Evolutionary conservation across 2,797 vertebrate genomes (phyloP).

Genomic region (Sebastes nivosus): DNA sequence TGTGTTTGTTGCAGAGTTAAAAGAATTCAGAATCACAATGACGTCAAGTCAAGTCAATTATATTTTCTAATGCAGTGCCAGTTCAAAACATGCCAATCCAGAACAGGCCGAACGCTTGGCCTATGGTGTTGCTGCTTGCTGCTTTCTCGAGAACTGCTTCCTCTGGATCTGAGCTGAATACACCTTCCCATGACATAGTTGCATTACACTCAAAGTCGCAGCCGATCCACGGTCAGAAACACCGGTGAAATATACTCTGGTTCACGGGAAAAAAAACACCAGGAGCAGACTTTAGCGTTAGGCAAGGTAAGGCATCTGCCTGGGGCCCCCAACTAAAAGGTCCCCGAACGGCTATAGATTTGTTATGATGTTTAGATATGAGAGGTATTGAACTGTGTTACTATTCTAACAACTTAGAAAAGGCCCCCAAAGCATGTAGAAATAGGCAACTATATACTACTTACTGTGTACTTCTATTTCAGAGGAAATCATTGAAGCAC

Average conservation of each 20-base stretch:
- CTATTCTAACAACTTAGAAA: neutral
- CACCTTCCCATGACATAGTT: neutral
- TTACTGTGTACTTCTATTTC: neutral
- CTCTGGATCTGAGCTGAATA: neutral
- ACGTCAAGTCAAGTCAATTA: neutral
- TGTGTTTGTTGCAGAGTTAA: neutral
- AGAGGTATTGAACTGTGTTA: too few species aligned
- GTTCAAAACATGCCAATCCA: neutral
- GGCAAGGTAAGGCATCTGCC: neutral
- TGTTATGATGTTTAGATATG: neutral
- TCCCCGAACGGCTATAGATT: neutral
- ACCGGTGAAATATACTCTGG: neutral
- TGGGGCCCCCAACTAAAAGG: too few species aligned
- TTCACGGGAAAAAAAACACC: neutral
- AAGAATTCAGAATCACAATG: neutral
- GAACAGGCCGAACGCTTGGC: neutral
- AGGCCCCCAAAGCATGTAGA: neutral
- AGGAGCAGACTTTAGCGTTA: neutral
- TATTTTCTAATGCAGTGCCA: neutral
- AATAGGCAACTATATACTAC: neutral
- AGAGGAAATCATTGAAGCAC: neutral
- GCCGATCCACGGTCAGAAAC: too few species aligned
- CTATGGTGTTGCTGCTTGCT: neutral
- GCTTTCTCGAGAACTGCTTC: neutral
- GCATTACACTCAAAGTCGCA: neutral